Evolutionary conservation across 2,888 invertebrate genomes (phyloP), one percentile per base, ranked within the genome.

Genomic region (Marasmarcha lunaedactyla): DNA sequence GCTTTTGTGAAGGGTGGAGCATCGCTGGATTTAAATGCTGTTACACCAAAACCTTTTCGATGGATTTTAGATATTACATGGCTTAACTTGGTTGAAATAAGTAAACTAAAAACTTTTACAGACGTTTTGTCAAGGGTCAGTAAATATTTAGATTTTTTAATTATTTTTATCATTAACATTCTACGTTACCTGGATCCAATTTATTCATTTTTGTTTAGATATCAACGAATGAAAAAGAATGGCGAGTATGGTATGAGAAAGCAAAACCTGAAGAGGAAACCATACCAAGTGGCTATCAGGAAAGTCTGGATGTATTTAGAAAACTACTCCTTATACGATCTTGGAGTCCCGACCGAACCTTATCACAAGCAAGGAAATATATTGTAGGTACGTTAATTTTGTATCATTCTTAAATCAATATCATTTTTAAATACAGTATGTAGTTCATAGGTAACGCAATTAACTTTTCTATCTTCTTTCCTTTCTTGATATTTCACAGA

Each of bases 1-100:
- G 91, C 93, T 1, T 95, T 98, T 53, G 96, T 98, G 42, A 98
- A 98, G 81, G 97, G 97, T 26, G 97, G 97, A 1, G 97, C 97
- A 7, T 96, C 97, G 0, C 71, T 97, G 42, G 97, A 97, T 68
- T 77, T 97, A 39, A 96, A 97, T 70, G 95, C 95, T 2, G 97
- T 97, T 0, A 85, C 89, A 1, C 94, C 95, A 0, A 97, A 97
- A 71, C 97, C 97, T 0, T 95, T 95, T 59, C 89, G 89, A 53
- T 98, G 97, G 97, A 95, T 98, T 55, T 83, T 96, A 39, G 97
- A 97, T 57, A 94, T 97, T 47, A 96, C 97, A 0, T 98, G 97
- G 97, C 71, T 97, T 30, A 98, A 98, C 83, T 84, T 97, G 47
- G 97, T 97, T 1, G 96, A 96, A 71, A 93, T 98, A 13, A 94